Evolutionary conservation across 2,888 invertebrate genomes (phyloP).

Genomic region (Anoplius nigerrimus): DNA sequence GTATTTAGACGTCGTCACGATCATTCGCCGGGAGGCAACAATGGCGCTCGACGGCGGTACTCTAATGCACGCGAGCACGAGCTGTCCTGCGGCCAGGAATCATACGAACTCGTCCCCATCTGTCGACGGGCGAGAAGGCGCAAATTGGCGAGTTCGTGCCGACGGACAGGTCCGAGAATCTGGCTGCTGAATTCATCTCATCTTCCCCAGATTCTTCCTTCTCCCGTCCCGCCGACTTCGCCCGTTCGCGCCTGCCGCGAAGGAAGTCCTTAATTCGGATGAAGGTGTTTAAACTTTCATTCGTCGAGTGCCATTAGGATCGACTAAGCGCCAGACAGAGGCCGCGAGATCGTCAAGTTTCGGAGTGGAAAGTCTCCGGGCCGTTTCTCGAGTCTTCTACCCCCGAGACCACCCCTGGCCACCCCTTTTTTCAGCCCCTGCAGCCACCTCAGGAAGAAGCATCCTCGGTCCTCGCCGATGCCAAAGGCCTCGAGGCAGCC

Average conservation of each 20-base stretch:
- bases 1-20: not conserved
- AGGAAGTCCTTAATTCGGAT: slow-evolving; percentile 55
- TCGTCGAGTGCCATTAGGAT: slow-evolving; percentile 67
- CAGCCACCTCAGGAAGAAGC: slow-evolving; percentile 31
- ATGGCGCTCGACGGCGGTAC: slow-evolving; percentile 17
- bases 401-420: slow-evolving; percentile 38
- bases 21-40: slow-evolving; percentile 21
- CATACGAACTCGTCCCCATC: slow-evolving; percentile 7
- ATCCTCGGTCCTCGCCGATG: slow-evolving; percentile 40
- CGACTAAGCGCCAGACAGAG: slow-evolving; percentile 63
- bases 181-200: slow-evolving; percentile 33
- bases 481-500: slow-evolving; percentile 51
- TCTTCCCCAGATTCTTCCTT: slow-evolving; percentile 10
- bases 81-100: slow-evolving; percentile 26
- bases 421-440: slow-evolving; percentile 16
- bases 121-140: not conserved
- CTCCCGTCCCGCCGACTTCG: slow-evolving; percentile 1
- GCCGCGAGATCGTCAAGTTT: slow-evolving; percentile 62
- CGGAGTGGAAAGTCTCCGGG: slow-evolving; percentile 66
- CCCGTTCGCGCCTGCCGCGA: slow-evolving; percentile 24
- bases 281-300: slow-evolving; percentile 68
- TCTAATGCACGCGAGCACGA: slow-evolving; percentile 20
- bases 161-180: slow-evolving; percentile 26
- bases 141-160: slow-evolving; percentile 34
- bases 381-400: slow-evolving; percentile 1